Base-by-base conservation (phyloP, 1,140 invertebrate genomes). In the Heliothis subflexa region DNA sequence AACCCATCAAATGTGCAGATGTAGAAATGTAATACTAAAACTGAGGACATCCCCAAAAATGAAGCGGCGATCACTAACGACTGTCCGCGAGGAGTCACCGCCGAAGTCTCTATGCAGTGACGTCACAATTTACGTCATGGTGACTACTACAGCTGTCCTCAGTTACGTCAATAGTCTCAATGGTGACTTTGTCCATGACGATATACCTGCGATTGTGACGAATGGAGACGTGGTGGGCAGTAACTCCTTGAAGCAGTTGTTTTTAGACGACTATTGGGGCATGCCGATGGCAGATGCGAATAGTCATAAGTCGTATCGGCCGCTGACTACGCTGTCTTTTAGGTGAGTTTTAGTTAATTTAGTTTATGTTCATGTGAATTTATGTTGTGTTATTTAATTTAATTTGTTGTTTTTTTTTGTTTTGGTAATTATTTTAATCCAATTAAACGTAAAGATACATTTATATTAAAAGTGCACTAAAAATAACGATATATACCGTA, bases 191-290 rank as follows among this genome's bases (percentile, higher is more conserved):
- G 98, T 98, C 12, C 98, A 98, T 95, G 98, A 99, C 93, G 98
- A 99, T 88, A 96, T 98, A 80, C 98, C 98, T 12, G 98, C 98
- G 9, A 96, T 99, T 61, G 96, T 97, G 71, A 95, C 97, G 57
- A 99, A 99, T 93, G 96, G 96, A 84, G 98, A 99, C 90, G 97
- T 99, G 14, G 94, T 97, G 28, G 97, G 96, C 0, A 94, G 95
- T 49, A 97, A 96, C 50, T 95, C 97, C 0, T 86, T 97, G 68
- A 88, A 89, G 50, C 95, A 96, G 72, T 94, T 98, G 21, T 97
- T 98, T 83, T 95, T 95, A 80, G 97, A 99, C 93, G 98, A 99
- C 91, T 99, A 98, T 88, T 99, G 98, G 98, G 98, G 98, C 12
- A 98, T 97, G 33, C 97, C 97, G 5, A 98, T 99, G 97, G 95